Evolutionary conservation across 2,888 invertebrate genomes (phyloP).

Genomic region (Melinaea menophilus): DNA sequence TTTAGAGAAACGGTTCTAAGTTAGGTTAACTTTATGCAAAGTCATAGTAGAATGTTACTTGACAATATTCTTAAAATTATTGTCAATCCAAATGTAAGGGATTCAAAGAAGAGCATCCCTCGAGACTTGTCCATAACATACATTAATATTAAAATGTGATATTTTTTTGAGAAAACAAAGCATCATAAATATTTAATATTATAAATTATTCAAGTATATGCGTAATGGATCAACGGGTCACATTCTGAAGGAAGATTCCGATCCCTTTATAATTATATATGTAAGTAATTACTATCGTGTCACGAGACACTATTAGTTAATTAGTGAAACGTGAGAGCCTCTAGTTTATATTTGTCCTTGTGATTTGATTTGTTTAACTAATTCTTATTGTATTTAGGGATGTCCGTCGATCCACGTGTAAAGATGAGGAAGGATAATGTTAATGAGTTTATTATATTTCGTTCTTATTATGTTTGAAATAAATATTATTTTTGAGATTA

Average conservation of each 20-base stretch:
- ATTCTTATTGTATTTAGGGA: too few species aligned
- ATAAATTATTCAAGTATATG: slow-evolving; percentile 20
- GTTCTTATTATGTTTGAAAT: too few species aligned
- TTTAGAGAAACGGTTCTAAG: too few species aligned
- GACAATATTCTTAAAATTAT: too few species aligned
- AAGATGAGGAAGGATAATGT: too few species aligned
- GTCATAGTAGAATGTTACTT: too few species aligned
- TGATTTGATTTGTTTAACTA: neutral
- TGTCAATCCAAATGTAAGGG: too few species aligned
- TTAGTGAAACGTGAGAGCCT: slow-evolving; percentile 8
- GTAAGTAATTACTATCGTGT: slow-evolving; percentile 23
- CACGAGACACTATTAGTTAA: slow-evolving; percentile 27
- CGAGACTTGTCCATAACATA: neutral
- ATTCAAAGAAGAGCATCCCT: too few species aligned
- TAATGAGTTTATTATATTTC: too few species aligned
- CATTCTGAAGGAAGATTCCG: slow-evolving; percentile 19
- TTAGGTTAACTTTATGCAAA: too few species aligned
- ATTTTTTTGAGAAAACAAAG: neutral
- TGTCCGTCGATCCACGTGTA: too few species aligned
- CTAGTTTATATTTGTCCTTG: neutral
- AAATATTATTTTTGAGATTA: too few species aligned
- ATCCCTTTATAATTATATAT: slow-evolving; percentile 19
- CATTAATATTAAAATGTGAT: neutral
- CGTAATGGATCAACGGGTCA: slow-evolving; percentile 17
- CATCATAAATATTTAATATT: slow-evolving; percentile 13